Conservation (phyloP, 2,888 invertebrate genomes). For the Syrphus vitripennis region DNA sequence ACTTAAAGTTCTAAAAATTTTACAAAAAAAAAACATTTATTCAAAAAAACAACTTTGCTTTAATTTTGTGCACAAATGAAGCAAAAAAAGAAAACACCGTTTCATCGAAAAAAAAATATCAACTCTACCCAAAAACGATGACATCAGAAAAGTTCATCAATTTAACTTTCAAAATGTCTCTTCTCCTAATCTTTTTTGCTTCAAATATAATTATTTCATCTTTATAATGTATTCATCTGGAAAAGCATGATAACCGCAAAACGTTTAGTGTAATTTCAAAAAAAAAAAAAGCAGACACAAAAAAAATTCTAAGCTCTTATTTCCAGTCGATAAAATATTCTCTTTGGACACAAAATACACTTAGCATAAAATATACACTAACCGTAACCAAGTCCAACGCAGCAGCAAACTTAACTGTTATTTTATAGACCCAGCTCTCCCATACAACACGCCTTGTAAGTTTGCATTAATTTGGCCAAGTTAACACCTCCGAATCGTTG, state of each 20-base stretch:
- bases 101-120: too few relatives aligned
- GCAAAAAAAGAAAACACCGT: too few relatives aligned
- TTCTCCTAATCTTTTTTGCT: background rate
- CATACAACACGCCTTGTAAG: background rate
- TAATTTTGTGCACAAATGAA: too few relatives aligned
- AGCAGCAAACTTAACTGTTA: background rate
- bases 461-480: conserved; percentile 31
- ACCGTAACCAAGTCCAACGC: background rate
- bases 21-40: too few relatives aligned
- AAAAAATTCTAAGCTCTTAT: conserved; percentile 13
- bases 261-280: background rate
- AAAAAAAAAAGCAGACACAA: too few relatives aligned
- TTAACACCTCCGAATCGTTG: conserved; percentile 39
- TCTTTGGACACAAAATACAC: conserved; percentile 12
- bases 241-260: conserved; percentile 5
- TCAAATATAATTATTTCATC: background rate
- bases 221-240: background rate
- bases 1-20: too few relatives aligned
- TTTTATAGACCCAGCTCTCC: background rate
- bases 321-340: conserved; percentile 29
- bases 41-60: too few relatives aligned
- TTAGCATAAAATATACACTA: background rate
- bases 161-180: too few relatives aligned
- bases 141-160: too few relatives aligned
- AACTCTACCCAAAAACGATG: too few relatives aligned